Percentiles rank a stretch among this genome's conserved stretches.
Conservation (phyloP, 2,888 invertebrate species). For the Tinea semifulvella region DNA sequence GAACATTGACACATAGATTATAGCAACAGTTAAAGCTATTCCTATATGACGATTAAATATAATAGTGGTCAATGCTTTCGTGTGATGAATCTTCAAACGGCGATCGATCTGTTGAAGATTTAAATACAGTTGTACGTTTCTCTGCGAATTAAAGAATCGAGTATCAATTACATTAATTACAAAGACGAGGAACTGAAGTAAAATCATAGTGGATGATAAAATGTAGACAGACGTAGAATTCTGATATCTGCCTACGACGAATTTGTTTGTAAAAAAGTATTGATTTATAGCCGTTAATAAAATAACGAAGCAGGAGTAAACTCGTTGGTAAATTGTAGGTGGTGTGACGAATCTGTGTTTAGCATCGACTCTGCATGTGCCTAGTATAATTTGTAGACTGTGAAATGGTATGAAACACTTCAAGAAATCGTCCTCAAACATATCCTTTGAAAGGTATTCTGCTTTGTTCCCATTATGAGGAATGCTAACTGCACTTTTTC, state of each 20-base stretch:
- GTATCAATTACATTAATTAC: conserved; percentile 25
- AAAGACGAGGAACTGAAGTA: not conserved
- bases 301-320: conserved; percentile 21
- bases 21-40: not conserved
- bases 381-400: conserved; percentile 29
- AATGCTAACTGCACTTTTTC: too few relatives aligned
- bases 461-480: too few relatives aligned
- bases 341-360: conserved; percentile 32
- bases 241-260: not conserved
- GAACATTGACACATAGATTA: not conserved
- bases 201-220: not conserved
- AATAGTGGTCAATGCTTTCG: conserved; percentile 18
- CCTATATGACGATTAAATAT: conserved; percentile 5
- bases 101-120: conserved; percentile 39
- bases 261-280: not conserved
- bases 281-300: not conserved
- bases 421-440: conserved; percentile 33
- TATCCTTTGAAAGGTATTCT: conserved; percentile 37
- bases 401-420: conserved; percentile 28
- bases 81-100: conserved; percentile 31
- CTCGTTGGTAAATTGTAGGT: conserved; percentile 33
- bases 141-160: conserved; percentile 32
- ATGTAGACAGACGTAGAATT: not conserved
- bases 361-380: conserved; percentile 32
- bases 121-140: conserved; percentile 32